These are phyloP conservation scores for Eidolon dupreanum DNA, from an alignment of 2,797 vertebrate species.

Conservation along the genomic window DNA sequence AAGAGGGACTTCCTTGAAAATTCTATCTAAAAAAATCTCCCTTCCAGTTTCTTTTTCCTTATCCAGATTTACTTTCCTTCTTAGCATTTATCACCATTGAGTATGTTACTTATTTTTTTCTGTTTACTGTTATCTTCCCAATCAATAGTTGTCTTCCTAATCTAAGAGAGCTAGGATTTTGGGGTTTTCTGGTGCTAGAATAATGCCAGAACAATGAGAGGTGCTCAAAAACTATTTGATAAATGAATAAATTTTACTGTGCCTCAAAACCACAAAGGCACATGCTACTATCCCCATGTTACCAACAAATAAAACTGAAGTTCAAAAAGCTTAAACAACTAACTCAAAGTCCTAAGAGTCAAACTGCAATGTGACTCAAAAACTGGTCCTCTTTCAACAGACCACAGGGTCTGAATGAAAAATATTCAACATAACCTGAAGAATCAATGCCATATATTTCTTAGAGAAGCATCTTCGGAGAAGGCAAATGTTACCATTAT, in stretches of 20 bases:
- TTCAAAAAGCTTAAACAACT: slow-evolving; percentile 43
- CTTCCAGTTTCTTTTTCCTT: background rate
- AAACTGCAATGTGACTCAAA: background rate
- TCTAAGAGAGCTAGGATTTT: background rate
- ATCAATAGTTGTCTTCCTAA: background rate
- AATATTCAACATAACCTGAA: slow-evolving; percentile 11
- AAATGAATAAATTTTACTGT: background rate
- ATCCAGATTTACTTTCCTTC: background rate
- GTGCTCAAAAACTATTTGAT: background rate
- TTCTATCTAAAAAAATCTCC: background rate
- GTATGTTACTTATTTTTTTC: background rate
- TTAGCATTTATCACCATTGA: background rate
- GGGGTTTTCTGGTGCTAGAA: background rate
- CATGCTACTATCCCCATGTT: background rate
- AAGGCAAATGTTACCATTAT: background rate
- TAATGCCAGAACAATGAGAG: background rate
- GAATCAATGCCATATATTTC: background rate
- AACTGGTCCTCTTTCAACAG: background rate
- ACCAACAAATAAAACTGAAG: background rate
- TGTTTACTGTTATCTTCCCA: background rate
- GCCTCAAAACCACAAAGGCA: background rate
- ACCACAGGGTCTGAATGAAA: background rate
- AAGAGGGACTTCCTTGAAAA: background rate
- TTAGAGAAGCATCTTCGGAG: background rate
- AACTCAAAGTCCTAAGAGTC: background rate